Percentiles rank a stretch among this genome's conserved stretches.
phyloP scores from a whole-genome alignment of 2,888 invertebrate species.

The Aplocera efformata region DNA sequence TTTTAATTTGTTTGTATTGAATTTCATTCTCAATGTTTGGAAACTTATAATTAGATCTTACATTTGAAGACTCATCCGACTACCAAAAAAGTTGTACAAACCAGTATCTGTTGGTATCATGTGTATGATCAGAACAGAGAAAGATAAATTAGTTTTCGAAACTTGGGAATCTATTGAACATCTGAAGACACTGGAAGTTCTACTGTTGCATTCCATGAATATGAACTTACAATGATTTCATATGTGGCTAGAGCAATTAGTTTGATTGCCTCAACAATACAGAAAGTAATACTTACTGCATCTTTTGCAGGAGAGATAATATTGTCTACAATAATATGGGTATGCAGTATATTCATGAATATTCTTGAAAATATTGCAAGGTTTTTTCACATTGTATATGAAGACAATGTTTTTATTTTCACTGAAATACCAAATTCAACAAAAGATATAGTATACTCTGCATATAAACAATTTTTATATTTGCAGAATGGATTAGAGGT shows the following conservation, averaged over 20 bases:
- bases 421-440: conserved; percentile 58
- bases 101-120: too few relatives aligned
- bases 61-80: too few relatives aligned
- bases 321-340: conserved; percentile 45
- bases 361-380: conserved; percentile 38
- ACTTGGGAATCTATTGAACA: too few relatives aligned
- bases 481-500: conserved; percentile 39
- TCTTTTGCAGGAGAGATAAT: conserved; percentile 63
- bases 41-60: too few relatives aligned
- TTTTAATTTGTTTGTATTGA: too few relatives aligned
- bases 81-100: too few relatives aligned
- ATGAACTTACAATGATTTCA: conserved; percentile 50
- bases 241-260: conserved; percentile 58
- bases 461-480: conserved; percentile 19
- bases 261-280: conserved; percentile 48
- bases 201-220: not conserved
- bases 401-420: conserved; percentile 63
- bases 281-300: conserved; percentile 48
- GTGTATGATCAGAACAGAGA: too few relatives aligned
- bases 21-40: too few relatives aligned
- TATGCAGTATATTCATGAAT: conserved; percentile 37
- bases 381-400: conserved; percentile 67
- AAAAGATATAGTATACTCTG: conserved; percentile 29
- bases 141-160: too few relatives aligned
- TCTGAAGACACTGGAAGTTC: too few relatives aligned